Percentiles rank a stretch among this genome's conserved stretches.
Evolutionary conservation across 2,888 invertebrate genomes (phyloP).

Genomic region (Homarus gammarus): DNA sequence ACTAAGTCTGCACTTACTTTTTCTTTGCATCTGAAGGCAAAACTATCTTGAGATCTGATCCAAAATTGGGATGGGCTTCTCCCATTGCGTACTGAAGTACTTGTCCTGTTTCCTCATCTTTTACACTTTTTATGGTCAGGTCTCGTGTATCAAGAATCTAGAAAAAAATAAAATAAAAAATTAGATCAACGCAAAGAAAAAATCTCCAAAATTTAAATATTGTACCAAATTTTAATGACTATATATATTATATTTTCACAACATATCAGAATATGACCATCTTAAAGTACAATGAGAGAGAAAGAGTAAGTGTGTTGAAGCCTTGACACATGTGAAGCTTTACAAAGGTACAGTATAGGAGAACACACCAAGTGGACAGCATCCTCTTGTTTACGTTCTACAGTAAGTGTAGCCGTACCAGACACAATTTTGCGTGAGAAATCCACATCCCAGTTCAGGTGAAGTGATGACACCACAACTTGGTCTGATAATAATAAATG

Average conservation of each 20-base stretch:
- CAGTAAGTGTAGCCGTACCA: conserved; percentile 43
- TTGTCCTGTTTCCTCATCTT: conserved; percentile 81
- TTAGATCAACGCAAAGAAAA: too few species aligned
- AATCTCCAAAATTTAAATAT: too few species aligned
- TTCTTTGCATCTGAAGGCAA: conserved; percentile 38
- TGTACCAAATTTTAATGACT: not conserved
- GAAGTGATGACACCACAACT: conserved; percentile 38
- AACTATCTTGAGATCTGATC: conserved; percentile 80
- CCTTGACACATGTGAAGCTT: too few species aligned
- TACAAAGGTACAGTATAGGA: too few species aligned
- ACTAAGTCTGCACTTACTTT: too few species aligned
- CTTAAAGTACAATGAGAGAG: too few species aligned
- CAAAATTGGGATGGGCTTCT: conserved; percentile 85
- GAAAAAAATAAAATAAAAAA: conserved; percentile 75
- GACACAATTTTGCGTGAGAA: conserved; percentile 45
- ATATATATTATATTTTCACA: too few species aligned
- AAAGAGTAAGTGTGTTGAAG: too few species aligned
- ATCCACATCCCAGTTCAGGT: conserved; percentile 59
- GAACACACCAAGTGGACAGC: conserved; percentile 39
- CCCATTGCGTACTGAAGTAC: conserved; percentile 83
- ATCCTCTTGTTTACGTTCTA: conserved; percentile 32
- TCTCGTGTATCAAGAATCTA: conserved; percentile 89
- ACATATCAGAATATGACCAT: too few species aligned
- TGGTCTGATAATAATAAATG: conserved; percentile 42
- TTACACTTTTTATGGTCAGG: conserved; percentile 84